Evolutionary conservation across 2,797 vertebrate species (phyloP).

Genomic region (Potorous gilbertii): DNA sequence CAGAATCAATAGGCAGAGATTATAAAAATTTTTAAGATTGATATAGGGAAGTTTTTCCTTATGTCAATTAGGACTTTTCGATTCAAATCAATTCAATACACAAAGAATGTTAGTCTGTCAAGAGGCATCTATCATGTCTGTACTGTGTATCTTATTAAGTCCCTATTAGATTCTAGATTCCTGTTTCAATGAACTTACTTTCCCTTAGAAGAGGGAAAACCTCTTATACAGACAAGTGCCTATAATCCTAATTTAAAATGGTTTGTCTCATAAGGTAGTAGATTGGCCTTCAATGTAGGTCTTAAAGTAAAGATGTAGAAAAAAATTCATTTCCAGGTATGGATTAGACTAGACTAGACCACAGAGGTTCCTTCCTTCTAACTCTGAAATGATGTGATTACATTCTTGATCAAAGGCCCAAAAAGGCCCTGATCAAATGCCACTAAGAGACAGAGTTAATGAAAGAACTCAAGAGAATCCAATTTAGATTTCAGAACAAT

Average conservation of each 20-base stretch:
- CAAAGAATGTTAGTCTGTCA: neutral
- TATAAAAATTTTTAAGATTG: neutral
- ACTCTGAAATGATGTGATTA: slow-evolving; percentile 57
- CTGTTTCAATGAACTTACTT: neutral
- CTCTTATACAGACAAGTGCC: neutral
- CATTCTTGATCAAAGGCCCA: slow-evolving; percentile 71
- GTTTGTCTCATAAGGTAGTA: neutral
- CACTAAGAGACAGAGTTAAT: slow-evolving; percentile 70
- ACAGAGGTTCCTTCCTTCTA: neutral
- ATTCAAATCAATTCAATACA: neutral
- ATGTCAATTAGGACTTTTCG: neutral
- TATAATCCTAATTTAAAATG: neutral
- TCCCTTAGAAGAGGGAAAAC: neutral
- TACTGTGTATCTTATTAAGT: neutral
- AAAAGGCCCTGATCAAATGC: slow-evolving; percentile 70
- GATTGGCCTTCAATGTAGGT: neutral
- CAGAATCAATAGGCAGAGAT: neutral
- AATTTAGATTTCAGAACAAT: slow-evolving; percentile 66
- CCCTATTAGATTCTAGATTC: neutral
- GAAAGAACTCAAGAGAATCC: slow-evolving; percentile 72
- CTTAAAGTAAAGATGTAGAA: neutral
- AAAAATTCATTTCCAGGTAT: neutral
- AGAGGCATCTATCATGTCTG: neutral
- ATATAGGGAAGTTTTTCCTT: neutral
- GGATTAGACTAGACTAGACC: neutral